Evolutionary conservation across 2,888 invertebrate species (phyloP), one percentile per base, ranked within the genome.

Genomic region (Subacronicta megacephala): DNA sequence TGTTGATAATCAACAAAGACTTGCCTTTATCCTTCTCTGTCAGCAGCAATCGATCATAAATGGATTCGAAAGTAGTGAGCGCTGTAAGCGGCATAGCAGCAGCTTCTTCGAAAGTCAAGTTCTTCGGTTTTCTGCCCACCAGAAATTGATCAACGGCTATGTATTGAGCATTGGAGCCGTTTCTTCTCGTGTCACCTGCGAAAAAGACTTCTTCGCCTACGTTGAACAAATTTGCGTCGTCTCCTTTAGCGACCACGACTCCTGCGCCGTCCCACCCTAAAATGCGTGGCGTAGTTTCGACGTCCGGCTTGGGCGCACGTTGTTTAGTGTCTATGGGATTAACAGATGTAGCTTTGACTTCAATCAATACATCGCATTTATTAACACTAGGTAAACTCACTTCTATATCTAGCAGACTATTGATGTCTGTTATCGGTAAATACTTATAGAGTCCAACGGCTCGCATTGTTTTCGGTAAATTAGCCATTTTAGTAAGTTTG

Each of bases 201-300:
- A 93, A 93, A 58, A 90, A 87, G 0, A 93, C 93, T 75, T 92
- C 85, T 49, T 93, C 92, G 0, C 91, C 92, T n/a, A 89, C 57
- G 10, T 88, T 85, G 29, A 88, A 87, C 20, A 75, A 58, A 52
- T 80, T 83, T 0, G 82, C 81, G 7, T 76, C 61, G 7, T 81
- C 80, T 16, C 92, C 93, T 66, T 84, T 90, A 15, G 79, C 84
- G 1, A 86, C 90, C 0, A 93, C 79, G 15, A 90, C 64, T 16
- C 93, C 93, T 4, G 93, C 81, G 16, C 93, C 93, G 57, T 93
- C 93, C 83, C 86, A 92, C 41, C 93, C 93, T 18, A 93, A 77
- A 52, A 93, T 88, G 26, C 85, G 81, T 0, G 92, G 88, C 1
- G 70, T 50, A 0, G 75, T 62, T 77, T 90, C 90, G 12, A 88